Base-by-base conservation (phyloP, 2,797 vertebrate genomes). In the Acanthopagrus latus region DNA sequence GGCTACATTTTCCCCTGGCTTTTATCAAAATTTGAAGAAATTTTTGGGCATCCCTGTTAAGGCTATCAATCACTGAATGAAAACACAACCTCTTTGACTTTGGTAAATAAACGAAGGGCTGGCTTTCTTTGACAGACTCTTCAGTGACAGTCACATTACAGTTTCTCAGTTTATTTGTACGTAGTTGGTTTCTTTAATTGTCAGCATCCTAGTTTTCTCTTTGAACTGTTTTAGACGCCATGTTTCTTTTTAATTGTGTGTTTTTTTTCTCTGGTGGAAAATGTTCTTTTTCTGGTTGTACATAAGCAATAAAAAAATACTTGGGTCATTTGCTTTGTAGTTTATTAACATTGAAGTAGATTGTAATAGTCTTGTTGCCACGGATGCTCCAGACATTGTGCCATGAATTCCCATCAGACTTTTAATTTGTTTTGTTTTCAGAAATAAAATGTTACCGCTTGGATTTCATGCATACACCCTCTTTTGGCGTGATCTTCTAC, bases 301-400 rank as follows among this genome's bases (percentile, higher is more conserved):
- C 44, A 82, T 79, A 81, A 69, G 50, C 67, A 80, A 81, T 84
- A 81, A 74, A 85, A 46, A 10, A 46, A n/a, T n/a, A 71, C 41
- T 62, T 87, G 25, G 67, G 27, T 66, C 29, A 78, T 60, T 64
- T 81, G 14, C n/a, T 60, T 17, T 56, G 43, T 65, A 58, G 14
- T 76, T 65, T 43, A 14, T 62, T 57, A 51, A 44, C 6, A 12
- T 13, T 71, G 52, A n/a, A 33, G 33, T 54, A 7, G 3, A 21
- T 21, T 48, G 29, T 54, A 50, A 33, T 41, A 38, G 13, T 59
- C 13, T 11, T 4, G 23, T 47, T 51, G 8, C 14, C 10, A 10
- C 25, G 3, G 16, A 7, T 68, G 6, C 20, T 74, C 4, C 58
- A 43, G 27, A 38, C 55, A 20, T 60, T 76, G 46, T 73, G 57